phyloP scores from a whole-genome alignment of 2,797 vertebrate species.

The Natrix natrix region DNA sequence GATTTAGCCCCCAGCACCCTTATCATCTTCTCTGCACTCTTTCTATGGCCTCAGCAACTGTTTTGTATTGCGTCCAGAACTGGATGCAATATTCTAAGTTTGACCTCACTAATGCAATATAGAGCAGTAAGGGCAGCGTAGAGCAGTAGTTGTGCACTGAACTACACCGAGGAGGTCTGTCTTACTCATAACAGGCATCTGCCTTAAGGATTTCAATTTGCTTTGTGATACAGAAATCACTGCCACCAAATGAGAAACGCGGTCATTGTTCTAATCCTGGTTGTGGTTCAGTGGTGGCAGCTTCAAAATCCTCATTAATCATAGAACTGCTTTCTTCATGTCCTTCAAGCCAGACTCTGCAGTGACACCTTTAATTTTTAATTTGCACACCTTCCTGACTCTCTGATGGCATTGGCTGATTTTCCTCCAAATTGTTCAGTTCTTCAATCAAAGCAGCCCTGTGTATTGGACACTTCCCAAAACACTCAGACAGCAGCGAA shows the following conservation, averaged over 20 bases:
- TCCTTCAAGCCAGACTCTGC: background rate
- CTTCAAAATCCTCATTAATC: background rate
- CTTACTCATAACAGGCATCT: conserved; percentile 42
- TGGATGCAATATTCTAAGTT: background rate
- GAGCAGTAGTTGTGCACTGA: background rate
- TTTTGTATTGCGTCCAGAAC: background rate
- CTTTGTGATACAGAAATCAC: background rate
- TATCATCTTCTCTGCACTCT: background rate
- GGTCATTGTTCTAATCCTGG: background rate
- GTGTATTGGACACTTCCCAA: background rate
- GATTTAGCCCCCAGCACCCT: background rate
- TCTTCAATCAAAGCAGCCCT: background rate
- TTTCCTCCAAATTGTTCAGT: background rate
- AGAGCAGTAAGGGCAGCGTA: too few species aligned
- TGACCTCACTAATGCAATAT: background rate
- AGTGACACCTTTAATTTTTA: background rate
- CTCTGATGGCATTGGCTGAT: background rate
- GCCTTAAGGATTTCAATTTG: background rate
- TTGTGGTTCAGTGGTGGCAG: background rate
- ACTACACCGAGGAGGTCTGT: conserved; percentile 18
- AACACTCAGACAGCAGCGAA: background rate
- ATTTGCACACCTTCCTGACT: background rate
- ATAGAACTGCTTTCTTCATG: background rate
- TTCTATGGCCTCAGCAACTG: background rate
- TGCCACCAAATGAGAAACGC: background rate